Conservation (phyloP, 2,113 vertebrate genomes). For the Mormyrus iriodes region DNA sequence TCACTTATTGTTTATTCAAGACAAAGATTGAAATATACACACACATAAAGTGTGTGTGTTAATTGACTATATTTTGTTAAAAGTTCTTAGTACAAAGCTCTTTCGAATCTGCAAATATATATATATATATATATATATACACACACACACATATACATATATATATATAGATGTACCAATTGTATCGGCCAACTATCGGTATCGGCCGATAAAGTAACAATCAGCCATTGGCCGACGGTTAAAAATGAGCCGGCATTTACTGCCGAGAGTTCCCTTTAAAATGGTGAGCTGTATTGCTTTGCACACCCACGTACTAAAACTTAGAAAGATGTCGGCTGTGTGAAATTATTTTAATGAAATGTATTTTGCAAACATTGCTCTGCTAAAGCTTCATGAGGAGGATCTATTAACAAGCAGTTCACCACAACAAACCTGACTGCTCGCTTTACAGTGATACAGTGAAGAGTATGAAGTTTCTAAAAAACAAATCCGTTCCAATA, state of each 20-base stretch:
- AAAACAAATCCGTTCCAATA: not conserved
- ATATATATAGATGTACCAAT: not conserved
- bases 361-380: not conserved
- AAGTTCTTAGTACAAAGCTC: too few relatives aligned
- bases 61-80: too few relatives aligned
- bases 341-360: not conserved
- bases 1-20: not conserved
- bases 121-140: not conserved
- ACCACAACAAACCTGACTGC: not conserved
- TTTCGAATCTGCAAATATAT: too few relatives aligned
- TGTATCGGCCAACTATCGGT: not conserved
- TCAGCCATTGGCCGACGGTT: not conserved
- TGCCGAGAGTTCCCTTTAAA: not conserved
- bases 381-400: too few relatives aligned
- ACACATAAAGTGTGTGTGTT: not conserved
- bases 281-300: not conserved
- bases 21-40: not conserved
- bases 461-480: not conserved
- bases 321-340: not conserved
- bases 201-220: not conserved
- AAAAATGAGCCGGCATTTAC: not conserved
- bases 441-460: not conserved
- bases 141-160: not conserved
- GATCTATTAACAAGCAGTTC: not conserved
- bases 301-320: not conserved